Evolutionary conservation across 2,888 invertebrate species (phyloP), one percentile per base, ranked within the genome.

Genomic region (Athripsodes cinereus): DNA sequence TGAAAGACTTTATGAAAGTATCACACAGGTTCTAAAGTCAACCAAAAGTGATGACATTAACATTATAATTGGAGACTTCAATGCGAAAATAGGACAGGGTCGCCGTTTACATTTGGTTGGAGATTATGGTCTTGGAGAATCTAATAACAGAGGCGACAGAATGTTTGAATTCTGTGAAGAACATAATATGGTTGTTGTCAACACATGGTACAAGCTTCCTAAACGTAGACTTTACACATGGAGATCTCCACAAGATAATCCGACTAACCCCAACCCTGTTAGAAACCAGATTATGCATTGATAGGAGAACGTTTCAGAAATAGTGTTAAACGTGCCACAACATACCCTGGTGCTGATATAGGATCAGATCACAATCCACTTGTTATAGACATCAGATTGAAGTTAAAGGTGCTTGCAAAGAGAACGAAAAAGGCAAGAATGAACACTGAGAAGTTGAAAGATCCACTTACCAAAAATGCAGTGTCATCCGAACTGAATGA

Each of bases 171-270:
- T n/a, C n/a, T n/a, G n/a, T n/a, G n/a, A n/a, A n/a, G n/a, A n/a
- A n/a, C n/a, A n/a, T 48, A 48, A 48, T 18, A 48, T 51, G 31
- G 26, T 51, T 10, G 18, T 26, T 11, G 8, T 51, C 2, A 51
- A 51, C 26, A 51, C 51, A 51, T 51, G 51, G 51, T 51, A n/a
- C 26, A 22, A 51, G 16, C 51, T 51, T 8, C 51, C 51, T 2
- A 51, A 51, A 51, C 51, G 51, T 11, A 51, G 51, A 51, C 51
- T 51, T 13, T 51, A 51, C 16, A 51, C 51, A 51, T 51, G 51
- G 51, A 51, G 21, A 51, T 51, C 51, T 10, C 51, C 51, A 26
- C 51, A 51, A 16, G 51, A 51, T 16, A 26, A n/a, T 10, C 22
- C 51, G 21, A 16, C 22, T 26, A n/a, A 2, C 11, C 22, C n/a